Evolutionary conservation across 2,797 vertebrate species (phyloP).

Genomic region (Cossypha niveicapilla): DNA sequence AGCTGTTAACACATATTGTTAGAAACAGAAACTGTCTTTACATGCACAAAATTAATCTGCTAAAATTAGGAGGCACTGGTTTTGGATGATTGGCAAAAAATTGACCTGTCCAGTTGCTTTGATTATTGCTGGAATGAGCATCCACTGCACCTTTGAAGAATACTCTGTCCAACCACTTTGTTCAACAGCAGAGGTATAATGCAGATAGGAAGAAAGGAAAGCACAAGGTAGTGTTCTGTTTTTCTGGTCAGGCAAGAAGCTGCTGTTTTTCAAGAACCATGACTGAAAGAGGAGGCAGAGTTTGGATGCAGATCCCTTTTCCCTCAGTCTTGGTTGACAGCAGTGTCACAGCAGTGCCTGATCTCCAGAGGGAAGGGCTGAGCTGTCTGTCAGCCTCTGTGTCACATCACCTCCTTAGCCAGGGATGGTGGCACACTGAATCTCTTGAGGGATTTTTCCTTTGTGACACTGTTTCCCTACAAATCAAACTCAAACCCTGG

Average conservation of each 20-base stretch:
- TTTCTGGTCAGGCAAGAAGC: neutral
- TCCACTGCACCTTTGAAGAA: neutral
- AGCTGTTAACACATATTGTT: neutral
- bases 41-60: neutral
- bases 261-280: neutral
- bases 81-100: neutral
- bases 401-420: neutral
- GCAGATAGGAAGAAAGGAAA: neutral
- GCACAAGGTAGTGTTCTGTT: neutral
- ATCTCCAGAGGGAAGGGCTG: neutral
- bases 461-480: neutral
- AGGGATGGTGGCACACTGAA: neutral
- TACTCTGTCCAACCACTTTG: neutral
- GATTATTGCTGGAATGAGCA: neutral
- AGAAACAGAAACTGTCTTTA: neutral
- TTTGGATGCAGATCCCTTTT: neutral
- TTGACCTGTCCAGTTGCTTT: neutral
- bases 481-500: neutral
- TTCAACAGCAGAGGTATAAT: neutral
- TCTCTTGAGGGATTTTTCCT: neutral
- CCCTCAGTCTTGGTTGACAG: neutral
- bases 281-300: neutral
- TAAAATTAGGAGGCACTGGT: neutral
- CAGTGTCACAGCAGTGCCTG: neutral
- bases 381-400: neutral